phyloP scores from a whole-genome alignment of 1,140 invertebrate genomes.

The Nomia melanderi region DNA sequence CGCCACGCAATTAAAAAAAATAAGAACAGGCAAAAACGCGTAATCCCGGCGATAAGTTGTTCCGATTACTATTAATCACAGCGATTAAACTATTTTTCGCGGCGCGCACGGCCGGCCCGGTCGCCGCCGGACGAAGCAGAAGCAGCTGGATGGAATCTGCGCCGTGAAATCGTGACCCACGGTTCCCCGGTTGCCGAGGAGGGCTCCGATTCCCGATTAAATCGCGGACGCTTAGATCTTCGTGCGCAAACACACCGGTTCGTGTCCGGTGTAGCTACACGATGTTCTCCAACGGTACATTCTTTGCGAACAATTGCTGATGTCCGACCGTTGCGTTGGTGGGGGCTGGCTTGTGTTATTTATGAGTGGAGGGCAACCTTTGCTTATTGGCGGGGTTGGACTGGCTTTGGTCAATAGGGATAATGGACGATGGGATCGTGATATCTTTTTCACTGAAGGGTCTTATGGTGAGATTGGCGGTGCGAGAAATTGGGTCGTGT shows the following conservation, averaged over 20 bases:
- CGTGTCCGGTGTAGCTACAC: constrained; percentile 30
- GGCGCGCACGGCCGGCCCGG: not conserved
- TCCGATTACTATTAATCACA: constrained; percentile 66
- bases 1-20: too few relatives aligned
- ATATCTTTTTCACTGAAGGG: not conserved
- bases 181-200: constrained; percentile 19
- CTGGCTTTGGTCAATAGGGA: not conserved
- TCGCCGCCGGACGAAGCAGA: constrained; percentile 16
- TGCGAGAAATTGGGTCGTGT: not conserved
- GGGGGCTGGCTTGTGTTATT: not conserved
- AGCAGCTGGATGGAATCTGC: not conserved
- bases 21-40: constrained; percentile 22
- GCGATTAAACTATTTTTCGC: constrained; percentile 62
- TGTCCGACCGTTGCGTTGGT: not conserved
- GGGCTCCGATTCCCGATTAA: constrained; percentile 33
- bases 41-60: constrained; percentile 45
- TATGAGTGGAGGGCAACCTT: not conserved
- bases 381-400: not conserved
- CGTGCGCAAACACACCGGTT: constrained; percentile 32
- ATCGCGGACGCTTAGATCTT: constrained; percentile 33
- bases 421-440: not conserved
- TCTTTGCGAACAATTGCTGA: constrained; percentile 22
- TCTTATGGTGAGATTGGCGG: not conserved
- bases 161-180: constrained; percentile 24
- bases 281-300: constrained; percentile 35